These are phyloP conservation scores for Tupaia tana DNA, from an alignment of 2,113 vertebrate species.

Conservation along the genomic window DNA sequence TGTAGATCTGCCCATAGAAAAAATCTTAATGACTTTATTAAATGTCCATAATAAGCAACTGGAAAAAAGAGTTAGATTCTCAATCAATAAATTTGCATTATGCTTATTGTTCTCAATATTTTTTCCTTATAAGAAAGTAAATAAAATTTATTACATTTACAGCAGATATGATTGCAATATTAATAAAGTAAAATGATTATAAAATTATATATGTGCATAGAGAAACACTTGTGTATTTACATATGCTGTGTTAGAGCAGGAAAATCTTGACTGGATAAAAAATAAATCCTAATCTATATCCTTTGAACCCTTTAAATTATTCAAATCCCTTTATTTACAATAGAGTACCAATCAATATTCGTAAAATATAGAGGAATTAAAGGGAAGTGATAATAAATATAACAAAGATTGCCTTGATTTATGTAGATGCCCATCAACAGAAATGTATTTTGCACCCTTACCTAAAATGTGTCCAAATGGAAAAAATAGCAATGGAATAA, in stretches of 20 bases:
- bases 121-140: neutral
- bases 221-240: neutral
- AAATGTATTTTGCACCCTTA: neutral
- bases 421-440: neutral
- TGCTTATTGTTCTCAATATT: neutral
- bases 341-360: neutral
- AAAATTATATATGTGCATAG: neutral
- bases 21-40: neutral
- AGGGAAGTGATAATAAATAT: neutral
- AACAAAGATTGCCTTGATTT: neutral
- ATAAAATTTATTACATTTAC: neutral
- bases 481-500: neutral
- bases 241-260: neutral
- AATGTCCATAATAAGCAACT: slow-evolving; percentile 35
- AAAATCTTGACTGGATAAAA: neutral
- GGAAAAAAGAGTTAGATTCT: neutral
- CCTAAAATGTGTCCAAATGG: neutral
- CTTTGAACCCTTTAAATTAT: neutral
- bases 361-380: neutral
- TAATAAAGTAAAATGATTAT: neutral
- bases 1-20: neutral
- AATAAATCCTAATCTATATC: neutral
- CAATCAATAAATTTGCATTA: neutral
- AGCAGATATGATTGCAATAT: neutral
- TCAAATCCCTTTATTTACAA: neutral